Percentiles rank a stretch among this genome's conserved stretches.
Conservation (phyloP, 1,140 invertebrate species). For the Chrysomallon squamiferum region DNA sequence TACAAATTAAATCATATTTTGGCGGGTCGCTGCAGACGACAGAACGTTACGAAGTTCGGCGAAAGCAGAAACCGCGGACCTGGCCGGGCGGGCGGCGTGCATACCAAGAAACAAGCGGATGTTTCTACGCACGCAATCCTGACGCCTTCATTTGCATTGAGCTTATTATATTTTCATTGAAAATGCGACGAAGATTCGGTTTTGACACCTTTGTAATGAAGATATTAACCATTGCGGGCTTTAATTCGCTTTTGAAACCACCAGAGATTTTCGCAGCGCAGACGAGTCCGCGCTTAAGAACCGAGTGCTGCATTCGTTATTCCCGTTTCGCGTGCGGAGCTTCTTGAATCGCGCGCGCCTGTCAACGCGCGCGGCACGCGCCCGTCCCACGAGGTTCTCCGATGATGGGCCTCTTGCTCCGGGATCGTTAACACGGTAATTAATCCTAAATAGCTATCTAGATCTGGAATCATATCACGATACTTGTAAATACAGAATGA, state of each 20-base stretch:
- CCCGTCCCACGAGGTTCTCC: constrained; percentile 3
- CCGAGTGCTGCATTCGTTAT: constrained; percentile 2
- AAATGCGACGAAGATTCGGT: constrained; percentile 14
- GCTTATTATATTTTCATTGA: constrained; percentile 14
- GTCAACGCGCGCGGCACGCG: constrained; percentile 1
- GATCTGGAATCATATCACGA: constrained; percentile 3
- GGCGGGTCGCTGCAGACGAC: no score
- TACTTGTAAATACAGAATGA: not conserved
- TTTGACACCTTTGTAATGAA: constrained; percentile 14
- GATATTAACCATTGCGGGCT: constrained; percentile 10
- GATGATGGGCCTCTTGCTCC: not conserved
- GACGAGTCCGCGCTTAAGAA: not conserved
- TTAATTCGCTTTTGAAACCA: not conserved
- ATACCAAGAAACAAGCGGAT: no score
- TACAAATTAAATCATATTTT: no score
- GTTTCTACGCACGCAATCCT: not conserved
- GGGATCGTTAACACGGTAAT: constrained; percentile 9
- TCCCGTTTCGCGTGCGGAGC: constrained; percentile 8
- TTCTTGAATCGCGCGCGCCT: not conserved
- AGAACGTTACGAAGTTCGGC: no score
- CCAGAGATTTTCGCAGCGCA: not conserved
- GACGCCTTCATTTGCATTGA: constrained; percentile 3
- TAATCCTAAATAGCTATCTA: constrained; percentile 12
- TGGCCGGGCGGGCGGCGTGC: no score
- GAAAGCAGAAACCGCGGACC: no score